phyloP scores from a whole-genome alignment of 2,113 vertebrate genomes.

The Gallinago jamesoni region DNA sequence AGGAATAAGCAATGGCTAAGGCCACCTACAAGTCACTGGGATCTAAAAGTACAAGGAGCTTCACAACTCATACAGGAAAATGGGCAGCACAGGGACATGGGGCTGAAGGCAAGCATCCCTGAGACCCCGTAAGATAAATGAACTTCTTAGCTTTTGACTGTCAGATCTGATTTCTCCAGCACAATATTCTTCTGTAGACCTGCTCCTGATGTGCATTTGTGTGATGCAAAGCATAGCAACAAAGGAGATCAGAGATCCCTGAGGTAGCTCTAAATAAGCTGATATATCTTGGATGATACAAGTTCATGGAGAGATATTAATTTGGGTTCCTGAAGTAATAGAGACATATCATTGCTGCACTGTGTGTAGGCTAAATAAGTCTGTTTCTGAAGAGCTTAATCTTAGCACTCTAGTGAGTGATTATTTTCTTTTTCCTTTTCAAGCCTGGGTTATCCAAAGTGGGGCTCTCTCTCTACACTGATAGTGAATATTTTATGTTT shows the following conservation, averaged over 20 bases:
- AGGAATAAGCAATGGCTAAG: background rate
- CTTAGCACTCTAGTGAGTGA: background rate
- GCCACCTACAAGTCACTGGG: background rate
- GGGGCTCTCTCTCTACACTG: background rate
- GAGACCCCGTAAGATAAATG: background rate
- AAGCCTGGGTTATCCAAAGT: background rate
- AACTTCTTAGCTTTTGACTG: background rate
- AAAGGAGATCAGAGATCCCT: background rate
- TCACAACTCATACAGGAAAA: background rate
- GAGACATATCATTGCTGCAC: background rate
- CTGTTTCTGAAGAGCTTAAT: background rate
- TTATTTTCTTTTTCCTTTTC: background rate
- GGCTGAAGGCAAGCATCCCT: rapidly evolving
- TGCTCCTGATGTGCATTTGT: background rate
- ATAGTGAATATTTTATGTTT: background rate
- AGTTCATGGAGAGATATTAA: background rate
- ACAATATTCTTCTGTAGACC: background rate
- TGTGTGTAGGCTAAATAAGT: background rate
- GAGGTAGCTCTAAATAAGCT: background rate
- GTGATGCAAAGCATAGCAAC: background rate
- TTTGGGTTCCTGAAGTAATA: background rate
- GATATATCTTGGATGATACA: background rate
- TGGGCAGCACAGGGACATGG: background rate
- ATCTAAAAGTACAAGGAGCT: background rate
- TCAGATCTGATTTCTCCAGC: background rate